Evolutionary conservation across 2,113 vertebrate species (phyloP), one percentile per base, ranked within the genome.

Genomic region (Oophaga pumilio): DNA sequence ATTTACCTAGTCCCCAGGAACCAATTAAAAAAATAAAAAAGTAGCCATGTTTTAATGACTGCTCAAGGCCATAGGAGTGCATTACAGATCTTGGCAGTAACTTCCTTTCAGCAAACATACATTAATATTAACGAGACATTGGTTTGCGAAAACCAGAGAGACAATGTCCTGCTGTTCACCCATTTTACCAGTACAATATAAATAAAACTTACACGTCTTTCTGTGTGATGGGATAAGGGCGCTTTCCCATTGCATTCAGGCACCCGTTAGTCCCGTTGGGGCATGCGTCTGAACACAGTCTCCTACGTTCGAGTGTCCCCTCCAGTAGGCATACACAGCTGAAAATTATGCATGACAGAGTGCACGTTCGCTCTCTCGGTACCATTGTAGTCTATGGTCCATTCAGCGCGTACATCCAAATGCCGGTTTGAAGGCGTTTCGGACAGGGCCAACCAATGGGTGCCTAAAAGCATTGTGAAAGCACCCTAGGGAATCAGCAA

Each of bases 41-140:
- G 26, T 73, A 73, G 43, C 28, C 33, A 17, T 73, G 69, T 73
- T 43, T 73, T 73, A 73, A 73, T 43, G 69, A 73, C 18, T 73
- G 69, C 69, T 18, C 69, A 73, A 33, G 15, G 69, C 69, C 26
- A 43, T 18, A 8, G 1, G 9, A 28, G 15, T 73, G 28, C 28
- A 43, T 43, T 73, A 73, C 15, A 6, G 15, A 43, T 43, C 68
- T 73, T 73, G 69, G 69, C 69, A 73, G 69, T 43, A 43, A 17
- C 28, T 73, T 73, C 17, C 28, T 43, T 43, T 73, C 28, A 73
- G 69, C 69, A 73, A 73, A 73, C 69, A 73, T 18, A 73, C 26
- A 73, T 73, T 43, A 73, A 43, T 33, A 71, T 71, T 71, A 17
- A 71, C 28, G 26, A 33, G 8, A n/a, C 9, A 9, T 71, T 68